Base-by-base conservation (phyloP, 2,888 invertebrate genomes). In the Morpho achilles region DNA sequence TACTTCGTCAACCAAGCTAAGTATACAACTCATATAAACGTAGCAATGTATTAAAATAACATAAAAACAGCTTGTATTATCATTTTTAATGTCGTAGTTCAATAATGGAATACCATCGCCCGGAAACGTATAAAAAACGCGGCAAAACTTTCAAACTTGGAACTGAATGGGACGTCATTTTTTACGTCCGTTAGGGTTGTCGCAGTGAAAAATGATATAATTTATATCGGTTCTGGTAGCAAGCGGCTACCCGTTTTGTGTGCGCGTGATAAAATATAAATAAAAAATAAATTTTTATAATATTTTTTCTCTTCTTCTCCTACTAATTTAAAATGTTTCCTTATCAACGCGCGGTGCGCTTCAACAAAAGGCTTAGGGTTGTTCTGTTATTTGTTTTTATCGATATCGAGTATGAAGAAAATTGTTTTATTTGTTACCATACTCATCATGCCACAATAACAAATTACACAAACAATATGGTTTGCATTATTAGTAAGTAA, bases 301-400 rank as follows among this genome's bases (percentile, higher is more conserved):
- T 79, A 80, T 86, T 87, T 87, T 82, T 84, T 84, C 81, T 84
- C 80, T 80, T 67, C 84, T 84, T 84, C 80, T 80, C 64, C 85
- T 83, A 89, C 89, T 89, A 89, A 90, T 90, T 90, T 89, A 87
- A 87, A 89, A 90, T 88, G 89, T 89, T 89, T 84, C 82, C 88
- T 88, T 90, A 90, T 90, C 90, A 90, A 86, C 89, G 87, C 82
- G 82, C 86, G 85, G 84, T 71, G 76, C 80, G 84, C 76, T 78
- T 78, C 81, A 80, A 88, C 87, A 87, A 87, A 87, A 83, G 85
- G 67, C 60, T 60, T 79, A 82, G 82, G 61, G 85, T 67, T 77
- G 85, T 50, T 63, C 43, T 51, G 43, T n/a, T 23, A 9, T 23
- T 16, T 10, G 44, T 42, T 23, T 44, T 53, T 65, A 32, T 32